Percentiles rank a stretch among this genome's conserved stretches.
Conservation (phyloP, 2,113 vertebrate species). For the Emydura subglobosa region DNA sequence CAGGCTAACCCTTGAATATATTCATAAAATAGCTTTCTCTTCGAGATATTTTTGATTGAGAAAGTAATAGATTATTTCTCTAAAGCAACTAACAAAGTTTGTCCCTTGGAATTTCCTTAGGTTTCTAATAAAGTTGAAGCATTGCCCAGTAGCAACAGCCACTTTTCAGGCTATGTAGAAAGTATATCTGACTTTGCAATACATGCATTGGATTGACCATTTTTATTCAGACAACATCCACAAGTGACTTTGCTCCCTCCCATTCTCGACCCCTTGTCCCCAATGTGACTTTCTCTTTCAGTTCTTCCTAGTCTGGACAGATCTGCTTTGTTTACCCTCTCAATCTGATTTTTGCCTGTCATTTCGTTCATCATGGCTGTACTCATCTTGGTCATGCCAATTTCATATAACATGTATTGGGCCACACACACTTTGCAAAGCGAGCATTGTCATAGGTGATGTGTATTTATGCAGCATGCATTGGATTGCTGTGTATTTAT, state of each 20-base stretch:
- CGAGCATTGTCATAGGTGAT: background rate
- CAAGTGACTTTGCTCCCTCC: background rate
- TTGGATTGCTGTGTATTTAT: background rate
- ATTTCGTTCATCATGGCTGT: background rate
- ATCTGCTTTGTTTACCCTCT: background rate
- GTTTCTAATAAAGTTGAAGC: background rate
- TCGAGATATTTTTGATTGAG: background rate
- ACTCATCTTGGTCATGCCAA: background rate
- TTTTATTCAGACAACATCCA: background rate
- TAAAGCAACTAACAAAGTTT: background rate
- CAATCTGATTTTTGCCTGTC: background rate
- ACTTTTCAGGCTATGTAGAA: background rate
- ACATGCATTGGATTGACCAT: background rate
- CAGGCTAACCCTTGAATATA: background rate
- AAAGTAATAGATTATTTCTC: background rate
- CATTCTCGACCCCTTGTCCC: background rate
- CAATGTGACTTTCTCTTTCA: background rate
- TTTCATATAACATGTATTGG: background rate
- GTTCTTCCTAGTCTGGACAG: background rate
- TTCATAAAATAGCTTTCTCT: background rate
- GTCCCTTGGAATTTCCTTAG: background rate
- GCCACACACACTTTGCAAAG: background rate
- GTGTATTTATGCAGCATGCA: accelerated
- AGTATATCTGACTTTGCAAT: background rate
- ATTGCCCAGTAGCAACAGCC: background rate